Evolutionary conservation across 2,113 vertebrate genomes (phyloP).

Genomic region (Origma solitaria): DNA sequence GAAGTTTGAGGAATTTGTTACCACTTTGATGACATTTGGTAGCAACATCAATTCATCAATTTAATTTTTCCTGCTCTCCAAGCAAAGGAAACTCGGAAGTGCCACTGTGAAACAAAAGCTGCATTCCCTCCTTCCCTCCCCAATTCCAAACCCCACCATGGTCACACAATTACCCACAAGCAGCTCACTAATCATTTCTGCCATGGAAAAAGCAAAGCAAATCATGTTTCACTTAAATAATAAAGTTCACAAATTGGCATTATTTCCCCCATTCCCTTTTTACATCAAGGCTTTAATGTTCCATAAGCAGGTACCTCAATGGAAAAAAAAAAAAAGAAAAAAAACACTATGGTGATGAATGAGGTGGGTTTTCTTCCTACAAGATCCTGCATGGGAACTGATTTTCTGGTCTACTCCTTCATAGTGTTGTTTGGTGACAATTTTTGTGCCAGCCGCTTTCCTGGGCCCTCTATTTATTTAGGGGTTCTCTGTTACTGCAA

Average conservation of each 20-base stretch:
- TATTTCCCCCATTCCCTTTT: background rate
- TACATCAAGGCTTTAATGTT: background rate
- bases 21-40: background rate
- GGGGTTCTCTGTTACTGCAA: background rate
- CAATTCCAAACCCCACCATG: fast-evolving
- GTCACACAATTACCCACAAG: background rate
- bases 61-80: background rate
- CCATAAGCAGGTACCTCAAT: slow-evolving; percentile 6
- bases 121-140: background rate
- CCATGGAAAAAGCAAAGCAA: background rate
- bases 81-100: background rate
- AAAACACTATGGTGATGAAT: slow-evolving; percentile 50
- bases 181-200: background rate
- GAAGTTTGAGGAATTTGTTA: background rate
- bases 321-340: background rate
- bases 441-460: background rate
- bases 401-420: background rate
- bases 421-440: background rate
- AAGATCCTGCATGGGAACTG: background rate
- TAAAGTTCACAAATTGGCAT: background rate
- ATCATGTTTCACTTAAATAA: background rate
- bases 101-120: background rate
- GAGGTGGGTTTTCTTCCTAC: slow-evolving; percentile 14
- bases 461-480: background rate
- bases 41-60: background rate